A percentile compares a stretch with the other conserved stretches of the same genome.
Evolutionary conservation across 2,888 invertebrate species (phyloP).

Genomic region (Sialis lutaria): DNA sequence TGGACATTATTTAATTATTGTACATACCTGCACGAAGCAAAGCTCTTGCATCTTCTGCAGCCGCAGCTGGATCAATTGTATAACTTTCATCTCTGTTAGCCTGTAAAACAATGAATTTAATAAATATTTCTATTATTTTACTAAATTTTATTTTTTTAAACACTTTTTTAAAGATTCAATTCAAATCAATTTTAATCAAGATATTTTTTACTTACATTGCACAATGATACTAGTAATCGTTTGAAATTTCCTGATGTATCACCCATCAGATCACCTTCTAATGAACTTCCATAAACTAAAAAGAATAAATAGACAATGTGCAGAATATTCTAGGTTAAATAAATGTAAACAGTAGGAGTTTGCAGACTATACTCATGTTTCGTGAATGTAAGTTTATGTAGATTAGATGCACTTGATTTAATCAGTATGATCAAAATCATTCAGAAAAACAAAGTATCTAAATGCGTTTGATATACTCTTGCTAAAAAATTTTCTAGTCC

Average conservation of each 20-base stretch:
- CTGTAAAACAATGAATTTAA: slow-evolving; percentile 20
- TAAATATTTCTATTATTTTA: background rate
- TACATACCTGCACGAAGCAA: slow-evolving; percentile 55
- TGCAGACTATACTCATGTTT: too few relatives aligned
- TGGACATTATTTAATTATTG: slow-evolving; percentile 11
- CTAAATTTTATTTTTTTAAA: background rate
- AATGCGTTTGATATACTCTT: too few relatives aligned
- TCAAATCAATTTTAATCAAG: background rate
- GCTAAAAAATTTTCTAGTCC: too few relatives aligned
- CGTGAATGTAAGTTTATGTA: too few relatives aligned
- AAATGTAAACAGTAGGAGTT: too few relatives aligned
- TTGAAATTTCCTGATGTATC: slow-evolving; percentile 90
- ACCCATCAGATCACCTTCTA: slow-evolving; percentile 67
- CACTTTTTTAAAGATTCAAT: too few relatives aligned
- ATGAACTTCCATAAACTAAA: slow-evolving; percentile 58
- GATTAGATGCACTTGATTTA: too few relatives aligned
- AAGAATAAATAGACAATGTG: background rate
- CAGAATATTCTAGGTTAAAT: background rate
- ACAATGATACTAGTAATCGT: slow-evolving; percentile 71
- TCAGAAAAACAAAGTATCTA: too few relatives aligned
- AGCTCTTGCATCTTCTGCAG: slow-evolving; percentile 66
- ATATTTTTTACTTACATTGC: slow-evolving; percentile 34
- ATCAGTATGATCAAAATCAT: too few relatives aligned
- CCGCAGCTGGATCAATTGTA: slow-evolving; percentile 48
- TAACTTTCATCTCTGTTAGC: slow-evolving; percentile 69